Evolutionary conservation across 2,113 vertebrate species (phyloP).

Genomic region (Phrynosoma blainvillii): DNA sequence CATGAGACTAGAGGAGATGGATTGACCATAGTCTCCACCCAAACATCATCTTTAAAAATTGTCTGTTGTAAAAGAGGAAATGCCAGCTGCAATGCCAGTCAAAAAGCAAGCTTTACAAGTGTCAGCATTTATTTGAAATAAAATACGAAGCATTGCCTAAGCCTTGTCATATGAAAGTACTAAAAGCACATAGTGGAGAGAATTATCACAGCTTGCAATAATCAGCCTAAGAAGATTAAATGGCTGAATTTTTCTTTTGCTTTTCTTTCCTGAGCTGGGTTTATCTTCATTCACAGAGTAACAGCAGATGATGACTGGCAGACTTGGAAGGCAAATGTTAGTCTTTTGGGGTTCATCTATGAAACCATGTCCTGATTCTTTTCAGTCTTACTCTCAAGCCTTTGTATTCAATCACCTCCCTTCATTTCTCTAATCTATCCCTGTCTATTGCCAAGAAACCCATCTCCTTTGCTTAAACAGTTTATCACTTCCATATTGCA

Average conservation of each 20-base stretch:
- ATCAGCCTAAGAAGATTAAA: slow-evolving; percentile 68
- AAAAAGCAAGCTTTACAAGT: slow-evolving; percentile 43
- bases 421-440: not conserved
- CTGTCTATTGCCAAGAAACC: not conserved
- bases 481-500: too few relatives aligned
- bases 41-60: slow-evolving; percentile 1
- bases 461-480: not conserved
- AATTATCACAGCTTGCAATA: slow-evolving; percentile 59
- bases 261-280: slow-evolving; percentile 49
- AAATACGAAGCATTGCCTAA: slow-evolving; percentile 46
- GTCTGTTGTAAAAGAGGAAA: slow-evolving; percentile 28
- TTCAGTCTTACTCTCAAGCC: not conserved
- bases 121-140: slow-evolving; percentile 37
- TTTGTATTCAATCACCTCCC: not conserved
- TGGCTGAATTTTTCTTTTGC: slow-evolving; percentile 44
- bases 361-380: slow-evolving; percentile 20
- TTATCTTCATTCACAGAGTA: slow-evolving; percentile 54
- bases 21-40: slow-evolving; percentile 2
- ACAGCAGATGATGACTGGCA: slow-evolving; percentile 22
- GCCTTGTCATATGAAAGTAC: slow-evolving; percentile 22
- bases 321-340: slow-evolving; percentile 55
- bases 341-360: slow-evolving; percentile 34
- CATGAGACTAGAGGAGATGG: not conserved
- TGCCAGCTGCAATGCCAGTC: slow-evolving; percentile 9
- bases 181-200: slow-evolving; percentile 44